Conservation (phyloP, 2,797 vertebrate genomes). For the Synanceia verrucosa region DNA sequence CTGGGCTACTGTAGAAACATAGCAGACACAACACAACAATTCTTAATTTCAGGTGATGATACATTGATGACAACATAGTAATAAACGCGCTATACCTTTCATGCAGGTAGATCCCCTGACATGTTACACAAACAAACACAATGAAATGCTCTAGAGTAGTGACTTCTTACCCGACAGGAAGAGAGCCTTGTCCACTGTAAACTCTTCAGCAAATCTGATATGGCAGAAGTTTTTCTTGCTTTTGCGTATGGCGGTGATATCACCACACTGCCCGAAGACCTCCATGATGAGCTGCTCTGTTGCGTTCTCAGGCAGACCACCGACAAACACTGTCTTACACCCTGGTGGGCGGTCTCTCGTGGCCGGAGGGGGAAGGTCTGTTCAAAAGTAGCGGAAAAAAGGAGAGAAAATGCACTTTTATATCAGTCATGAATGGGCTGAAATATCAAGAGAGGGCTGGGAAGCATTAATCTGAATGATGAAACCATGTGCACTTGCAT, state of each 20-base stretch:
- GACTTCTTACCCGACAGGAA: constrained; percentile 89
- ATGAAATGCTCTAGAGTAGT: not conserved
- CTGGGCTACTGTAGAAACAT: too few relatives aligned
- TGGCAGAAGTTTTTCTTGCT: constrained; percentile 98
- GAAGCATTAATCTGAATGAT: constrained; percentile 9
- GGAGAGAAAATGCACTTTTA: not conserved
- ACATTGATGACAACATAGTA: too few relatives aligned
- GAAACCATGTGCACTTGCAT: not conserved
- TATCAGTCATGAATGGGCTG: not conserved
- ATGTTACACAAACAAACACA: not conserved
- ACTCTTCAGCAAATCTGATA: constrained; percentile 93
- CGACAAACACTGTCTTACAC: constrained; percentile 97
- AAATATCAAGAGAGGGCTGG: not conserved
- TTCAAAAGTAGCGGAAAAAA: constrained; percentile 12
- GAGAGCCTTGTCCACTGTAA: constrained; percentile 94
- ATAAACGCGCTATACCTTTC: too few relatives aligned
- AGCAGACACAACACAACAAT: too few relatives aligned
- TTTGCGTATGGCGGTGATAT: constrained; percentile 94
- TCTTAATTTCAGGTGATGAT: too few relatives aligned
- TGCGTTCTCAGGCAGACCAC: constrained; percentile 92
- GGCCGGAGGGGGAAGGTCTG: constrained; percentile 94
- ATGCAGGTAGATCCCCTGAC: too few relatives aligned
- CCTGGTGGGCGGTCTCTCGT: constrained; percentile 94
- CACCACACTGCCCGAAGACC: constrained; percentile 94
- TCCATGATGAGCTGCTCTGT: constrained; percentile 94